Conservation (phyloP, 2,797 vertebrate genomes). For the Enteromius afrohamiltoni region DNA sequence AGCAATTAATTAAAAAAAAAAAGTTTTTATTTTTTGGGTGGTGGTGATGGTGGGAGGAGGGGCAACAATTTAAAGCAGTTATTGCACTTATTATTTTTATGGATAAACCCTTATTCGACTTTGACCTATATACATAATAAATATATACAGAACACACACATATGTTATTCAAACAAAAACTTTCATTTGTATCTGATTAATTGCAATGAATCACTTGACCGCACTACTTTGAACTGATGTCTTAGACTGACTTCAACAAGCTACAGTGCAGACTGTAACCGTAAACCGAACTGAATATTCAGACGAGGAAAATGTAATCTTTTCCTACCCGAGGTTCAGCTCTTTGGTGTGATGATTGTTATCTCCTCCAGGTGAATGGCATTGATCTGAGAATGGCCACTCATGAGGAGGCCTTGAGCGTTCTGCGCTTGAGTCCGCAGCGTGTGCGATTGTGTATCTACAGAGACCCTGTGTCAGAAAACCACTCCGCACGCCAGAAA, state of each 20-base stretch:
- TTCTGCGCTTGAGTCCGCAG: constrained; percentile 91
- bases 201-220: no score
- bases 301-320: neutral
- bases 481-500: constrained; percentile 66
- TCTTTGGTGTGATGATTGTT: neutral
- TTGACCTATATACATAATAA: no score
- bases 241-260: neutral
- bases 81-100: no score
- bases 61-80: no score
- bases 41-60: no score
- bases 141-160: no score
- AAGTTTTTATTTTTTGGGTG: no score
- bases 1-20: no score
- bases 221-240: no score
- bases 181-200: no score
- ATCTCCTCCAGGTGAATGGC: constrained; percentile 84
- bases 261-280: neutral
- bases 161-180: no score
- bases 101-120: no score
- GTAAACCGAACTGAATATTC: neutral
- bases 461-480: constrained; percentile 85
- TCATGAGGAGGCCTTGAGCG: constrained; percentile 93
- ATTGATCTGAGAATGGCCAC: constrained; percentile 92
- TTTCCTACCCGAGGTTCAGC: neutral
- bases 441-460: constrained; percentile 86